Base-by-base conservation (phyloP, 2,888 invertebrate genomes). In the Lamproptera curius region DNA sequence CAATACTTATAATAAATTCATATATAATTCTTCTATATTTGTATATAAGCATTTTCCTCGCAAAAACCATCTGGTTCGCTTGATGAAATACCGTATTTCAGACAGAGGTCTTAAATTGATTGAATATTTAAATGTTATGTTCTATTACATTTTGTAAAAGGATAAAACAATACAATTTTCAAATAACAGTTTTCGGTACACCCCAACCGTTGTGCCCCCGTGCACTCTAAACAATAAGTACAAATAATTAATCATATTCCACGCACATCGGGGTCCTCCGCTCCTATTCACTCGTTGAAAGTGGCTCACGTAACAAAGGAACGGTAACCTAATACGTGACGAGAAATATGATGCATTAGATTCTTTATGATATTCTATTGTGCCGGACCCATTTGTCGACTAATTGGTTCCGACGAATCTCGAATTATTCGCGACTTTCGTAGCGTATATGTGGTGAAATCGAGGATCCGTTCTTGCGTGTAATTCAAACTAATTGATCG, bases 241-340 rank as follows among this genome's bases (percentile, higher is more conserved):
- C 68, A 65, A 68, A 70, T 78, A 83, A 85, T 83, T 84, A 85
- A 86, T 82, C 59, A 77, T 74, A 87, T 87, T 85, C 86, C 54
- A 61, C 71, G 70, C 86, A 78, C 85, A 86, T 67, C 63, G 56
- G 59, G 58, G 69, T 76, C 72, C 74, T 75, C 70, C 68, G 71
- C 66, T 67, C 72, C 79, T 76, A 75, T 82, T 77, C 79, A 77
- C 76, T 76, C 73, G 69, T 83, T 73, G 82, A 84, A 86, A 85
- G 86, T 86, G 76, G 82, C 76, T 74, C 86, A 80, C 86, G 84
- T 83, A 81, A 84, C 81, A 81, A 83, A 75, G 77, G 79, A 82
- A 81, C 84, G 79, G 86, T 84, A 82, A 82, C 79, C 74, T 66
- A 70, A 75, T 77, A 87, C 86, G 86, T 87, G 86, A 84, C 73